Percentiles rank a stretch among this genome's conserved stretches.
Conservation (phyloP, 1,140 invertebrate species). For the Prorops nasuta region DNA sequence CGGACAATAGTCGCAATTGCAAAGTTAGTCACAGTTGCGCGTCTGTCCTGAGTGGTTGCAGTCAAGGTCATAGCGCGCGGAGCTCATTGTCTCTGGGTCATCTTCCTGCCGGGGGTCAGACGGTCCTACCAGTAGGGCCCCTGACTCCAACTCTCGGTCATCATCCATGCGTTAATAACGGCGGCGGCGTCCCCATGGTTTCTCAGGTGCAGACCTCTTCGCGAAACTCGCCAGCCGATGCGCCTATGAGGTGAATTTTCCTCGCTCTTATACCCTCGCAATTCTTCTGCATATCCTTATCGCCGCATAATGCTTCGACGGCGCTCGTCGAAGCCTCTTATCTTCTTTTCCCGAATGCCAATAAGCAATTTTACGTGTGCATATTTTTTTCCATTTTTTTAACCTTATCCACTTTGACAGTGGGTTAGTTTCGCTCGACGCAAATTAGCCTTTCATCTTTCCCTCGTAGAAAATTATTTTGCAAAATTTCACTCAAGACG, state of each 20-base stretch:
- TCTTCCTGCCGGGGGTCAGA: conserved; percentile 28
- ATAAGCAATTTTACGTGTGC: no score
- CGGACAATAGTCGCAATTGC: neutral
- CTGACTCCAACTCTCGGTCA: conserved; percentile 30
- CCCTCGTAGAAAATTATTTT: no score
- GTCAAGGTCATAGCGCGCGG: conserved; percentile 32
- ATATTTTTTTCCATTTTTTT: no score
- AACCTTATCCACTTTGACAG: no score
- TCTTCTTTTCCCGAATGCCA: no score
- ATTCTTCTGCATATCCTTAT: no score
- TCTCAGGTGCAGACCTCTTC: conserved; percentile 27
- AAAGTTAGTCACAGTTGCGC: conserved; percentile 12
- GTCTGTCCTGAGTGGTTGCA: conserved; percentile 30
- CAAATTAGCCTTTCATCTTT: no score
- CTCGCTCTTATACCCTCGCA: no score
- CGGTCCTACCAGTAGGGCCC: conserved; percentile 25
- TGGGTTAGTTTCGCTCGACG: no score
- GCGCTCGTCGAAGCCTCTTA: no score
- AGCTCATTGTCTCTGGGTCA: conserved; percentile 35
- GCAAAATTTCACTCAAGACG: no score
- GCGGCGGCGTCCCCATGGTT: conserved; percentile 22
- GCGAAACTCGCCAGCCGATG: conserved; percentile 25
- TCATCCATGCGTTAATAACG: conserved; percentile 29
- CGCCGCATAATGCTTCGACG: no score
- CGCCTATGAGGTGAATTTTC: conserved; percentile 31